These are phyloP conservation scores for Tachina fera DNA, from an alignment of 2,888 invertebrate species.

Conservation along the genomic window DNA sequence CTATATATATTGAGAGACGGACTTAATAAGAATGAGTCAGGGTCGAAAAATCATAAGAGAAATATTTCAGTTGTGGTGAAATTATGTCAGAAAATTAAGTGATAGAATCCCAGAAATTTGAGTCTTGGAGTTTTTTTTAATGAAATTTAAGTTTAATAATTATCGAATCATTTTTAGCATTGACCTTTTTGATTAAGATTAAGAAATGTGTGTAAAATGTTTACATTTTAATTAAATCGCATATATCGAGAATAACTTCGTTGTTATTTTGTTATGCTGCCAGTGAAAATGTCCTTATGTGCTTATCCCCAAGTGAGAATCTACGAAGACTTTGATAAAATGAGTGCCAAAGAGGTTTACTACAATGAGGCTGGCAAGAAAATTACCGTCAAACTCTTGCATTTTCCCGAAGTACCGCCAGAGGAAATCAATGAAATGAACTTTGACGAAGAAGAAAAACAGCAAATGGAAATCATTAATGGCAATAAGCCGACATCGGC, in stretches of 20 bases:
- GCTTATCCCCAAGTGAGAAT: constrained; percentile 82
- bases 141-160: not conserved
- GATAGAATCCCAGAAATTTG: constrained; percentile 1
- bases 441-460: constrained; percentile 78
- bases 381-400: constrained; percentile 81
- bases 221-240: not conserved
- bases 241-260: constrained; percentile 28
- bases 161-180: not conserved
- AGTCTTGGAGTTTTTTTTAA: not conserved
- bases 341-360: constrained; percentile 83
- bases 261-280: constrained; percentile 65
- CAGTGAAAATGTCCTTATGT: constrained; percentile 82
- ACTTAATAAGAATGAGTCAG: constrained; percentile 17
- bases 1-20: not conserved
- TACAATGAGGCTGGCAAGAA: constrained; percentile 82
- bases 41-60: not conserved
- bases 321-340: constrained; percentile 83
- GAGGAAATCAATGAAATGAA: constrained; percentile 81
- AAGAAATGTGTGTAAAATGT: not conserved
- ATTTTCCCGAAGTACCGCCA: constrained; percentile 82
- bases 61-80: not conserved
- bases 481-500: constrained; percentile 51
- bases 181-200: not conserved
- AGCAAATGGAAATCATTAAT: constrained; percentile 68
- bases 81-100: not conserved